Percentiles rank a stretch among this genome's conserved stretches.
phyloP scores from a whole-genome alignment of 2,888 invertebrate species.

The Plebejus anna region DNA sequence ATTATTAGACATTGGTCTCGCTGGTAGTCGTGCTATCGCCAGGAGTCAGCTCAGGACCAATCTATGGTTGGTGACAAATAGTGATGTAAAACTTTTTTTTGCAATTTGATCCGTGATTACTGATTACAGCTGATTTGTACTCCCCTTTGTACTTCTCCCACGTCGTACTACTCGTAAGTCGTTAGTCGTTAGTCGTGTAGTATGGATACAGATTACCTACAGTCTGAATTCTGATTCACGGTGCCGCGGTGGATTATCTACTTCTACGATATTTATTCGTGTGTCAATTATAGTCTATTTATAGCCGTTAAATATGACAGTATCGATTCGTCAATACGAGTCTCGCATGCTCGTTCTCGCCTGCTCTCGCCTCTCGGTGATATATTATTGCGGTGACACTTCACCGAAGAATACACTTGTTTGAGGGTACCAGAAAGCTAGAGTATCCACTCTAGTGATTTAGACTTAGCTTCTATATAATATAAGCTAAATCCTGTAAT shows the following conservation, averaged over 20 bases:
- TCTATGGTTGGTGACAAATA: too few species aligned
- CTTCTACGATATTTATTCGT: neutral
- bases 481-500: too few species aligned
- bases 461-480: too few species aligned
- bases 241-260: neutral
- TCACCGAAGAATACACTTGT: neutral
- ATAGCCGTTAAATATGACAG: neutral
- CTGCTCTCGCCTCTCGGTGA: neutral
- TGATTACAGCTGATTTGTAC: neutral
- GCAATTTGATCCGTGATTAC: too few species aligned
- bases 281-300: conserved; percentile 6
- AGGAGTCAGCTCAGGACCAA: too few species aligned
- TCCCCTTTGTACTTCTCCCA: neutral
- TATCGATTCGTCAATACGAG: conserved; percentile 11
- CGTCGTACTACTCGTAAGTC: neutral
- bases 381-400: neutral
- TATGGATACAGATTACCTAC: neutral
- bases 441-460: too few species aligned
- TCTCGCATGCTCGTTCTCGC: neutral
- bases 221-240: neutral
- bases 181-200: neutral
- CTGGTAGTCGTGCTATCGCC: too few species aligned
- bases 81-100: too few species aligned
- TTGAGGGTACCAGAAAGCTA: neutral
- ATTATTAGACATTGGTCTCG: too few species aligned